Evolutionary conservation across 64 coral and sea anemone species (phyloP).

Genomic region (Montipora foliosa): DNA sequence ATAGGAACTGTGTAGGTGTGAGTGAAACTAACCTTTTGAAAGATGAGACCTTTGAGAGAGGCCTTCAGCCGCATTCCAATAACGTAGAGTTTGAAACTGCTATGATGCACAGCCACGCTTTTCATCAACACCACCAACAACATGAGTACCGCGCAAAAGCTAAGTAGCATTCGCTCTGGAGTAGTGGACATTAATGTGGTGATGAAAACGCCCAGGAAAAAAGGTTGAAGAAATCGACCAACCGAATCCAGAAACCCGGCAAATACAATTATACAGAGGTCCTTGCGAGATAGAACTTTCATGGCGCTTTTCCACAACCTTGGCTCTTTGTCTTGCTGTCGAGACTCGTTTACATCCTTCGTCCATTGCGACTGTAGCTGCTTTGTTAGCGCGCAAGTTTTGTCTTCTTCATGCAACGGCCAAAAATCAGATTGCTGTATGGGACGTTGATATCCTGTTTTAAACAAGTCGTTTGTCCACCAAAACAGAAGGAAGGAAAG

Average conservation of each 20-base stretch:
- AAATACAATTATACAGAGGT: slow-evolving; percentile 26
- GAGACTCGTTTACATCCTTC: not conserved
- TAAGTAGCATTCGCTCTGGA: not conserved
- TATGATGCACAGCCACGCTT: slow-evolving; percentile 35
- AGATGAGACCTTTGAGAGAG: slow-evolving; percentile 47
- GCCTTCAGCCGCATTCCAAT: slow-evolving; percentile 43
- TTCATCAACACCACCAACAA: slow-evolving; percentile 49
- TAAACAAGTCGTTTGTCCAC: slow-evolving; percentile 48
- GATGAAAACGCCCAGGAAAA: slow-evolving; percentile 35
- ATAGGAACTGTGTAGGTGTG: too few relatives aligned
- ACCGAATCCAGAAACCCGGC: slow-evolving; percentile 34
- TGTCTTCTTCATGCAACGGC: slow-evolving; percentile 46
- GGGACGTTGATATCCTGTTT: slow-evolving; percentile 39
- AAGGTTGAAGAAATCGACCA: slow-evolving; percentile 47
- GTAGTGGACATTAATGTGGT: not conserved
- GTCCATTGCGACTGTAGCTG: slow-evolving; percentile 20
- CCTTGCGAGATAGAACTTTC: slow-evolving; percentile 32
- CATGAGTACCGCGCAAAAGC: slow-evolving; percentile 11
- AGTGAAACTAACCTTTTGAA: slow-evolving; percentile 20
- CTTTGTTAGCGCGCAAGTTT: slow-evolving; percentile 2
- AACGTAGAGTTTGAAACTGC: slow-evolving; percentile 46
- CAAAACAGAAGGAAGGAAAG: slow-evolving; percentile 41
- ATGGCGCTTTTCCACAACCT: slow-evolving; percentile 20
- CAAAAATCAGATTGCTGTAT: slow-evolving; percentile 42
- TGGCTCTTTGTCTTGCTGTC: not conserved